Percentiles rank a stretch among this genome's conserved stretches.
phyloP scores from a whole-genome alignment of 1,140 invertebrate genomes.

The Lasioglossum baleicum region DNA sequence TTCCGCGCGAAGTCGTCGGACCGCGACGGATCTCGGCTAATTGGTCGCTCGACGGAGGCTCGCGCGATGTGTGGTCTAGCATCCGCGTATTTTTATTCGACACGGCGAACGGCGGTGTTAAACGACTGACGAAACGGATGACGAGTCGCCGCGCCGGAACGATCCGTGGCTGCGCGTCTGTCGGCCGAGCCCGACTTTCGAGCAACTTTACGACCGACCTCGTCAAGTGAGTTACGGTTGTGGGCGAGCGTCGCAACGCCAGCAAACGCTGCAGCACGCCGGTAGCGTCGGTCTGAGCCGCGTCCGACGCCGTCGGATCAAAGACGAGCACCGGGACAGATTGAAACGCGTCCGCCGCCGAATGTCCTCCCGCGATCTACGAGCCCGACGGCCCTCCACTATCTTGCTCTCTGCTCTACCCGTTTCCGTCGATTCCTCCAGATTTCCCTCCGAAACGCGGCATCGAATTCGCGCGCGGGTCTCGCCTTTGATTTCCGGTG shows the following conservation, averaged over 20 bases:
- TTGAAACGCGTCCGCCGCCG: constrained; percentile 48
- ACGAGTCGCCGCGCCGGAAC: constrained; percentile 58
- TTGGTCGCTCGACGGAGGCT: constrained; percentile 42
- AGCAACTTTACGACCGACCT: constrained; percentile 51
- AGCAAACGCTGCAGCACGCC: too few species aligned
- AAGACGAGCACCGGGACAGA: constrained; percentile 55
- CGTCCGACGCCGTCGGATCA: constrained; percentile 47
- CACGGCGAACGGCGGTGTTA: constrained; percentile 74
- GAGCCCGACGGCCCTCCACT: not conserved
- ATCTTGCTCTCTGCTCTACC: not conserved
- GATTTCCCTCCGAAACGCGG: too few species aligned
- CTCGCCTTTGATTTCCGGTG: too few species aligned
- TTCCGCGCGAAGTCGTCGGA: not conserved
- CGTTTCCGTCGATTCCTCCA: too few species aligned
- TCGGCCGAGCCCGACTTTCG: constrained; percentile 28
- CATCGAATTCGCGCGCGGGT: too few species aligned
- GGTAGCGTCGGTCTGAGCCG: not conserved
- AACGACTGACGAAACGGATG: constrained; percentile 76
- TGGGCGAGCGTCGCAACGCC: constrained; percentile 17
- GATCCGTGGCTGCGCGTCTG: constrained; percentile 12
- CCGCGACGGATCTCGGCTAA: constrained; percentile 8
- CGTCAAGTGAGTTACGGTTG: constrained; percentile 59
- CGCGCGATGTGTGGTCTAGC: constrained; percentile 70
- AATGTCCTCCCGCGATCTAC: constrained; percentile 51
- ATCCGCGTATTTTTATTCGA: constrained; percentile 75